Evolutionary conservation across 2,888 invertebrate genomes (phyloP), one percentile per base, ranked within the genome.

Genomic region (Erebia ligea): DNA sequence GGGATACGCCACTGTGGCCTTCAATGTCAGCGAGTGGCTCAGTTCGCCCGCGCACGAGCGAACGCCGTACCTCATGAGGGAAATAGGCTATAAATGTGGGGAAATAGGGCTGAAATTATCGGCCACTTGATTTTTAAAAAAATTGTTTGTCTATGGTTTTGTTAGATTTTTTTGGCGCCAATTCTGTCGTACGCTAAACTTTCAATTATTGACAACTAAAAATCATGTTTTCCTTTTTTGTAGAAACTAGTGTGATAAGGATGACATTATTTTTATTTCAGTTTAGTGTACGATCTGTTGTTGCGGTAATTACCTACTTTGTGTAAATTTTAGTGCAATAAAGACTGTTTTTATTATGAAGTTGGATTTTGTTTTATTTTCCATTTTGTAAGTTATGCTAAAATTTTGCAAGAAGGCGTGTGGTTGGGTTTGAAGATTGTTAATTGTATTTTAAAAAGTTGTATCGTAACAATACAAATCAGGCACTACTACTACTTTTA

Each of bases 61-160:
- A 77, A 94, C 95, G 73, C 95, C 95, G 0, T 96, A 94, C 80
- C 84, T 96, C 50, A 94, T 95, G 92, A 90, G 95, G 57, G 93
- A 94, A 72, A 76, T 92, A 1, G 84, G 81, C 0, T 88, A 90
- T 79, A 89, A 83, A 88, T 96, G 85, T 84, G 93, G 87, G 67
- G 92, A 85, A 87, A 91, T 90, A 75, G 92, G 86, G 74, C 87
- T 87, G 81, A 91, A 87, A 69, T 75, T 91, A 1, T 79, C 84
- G 0, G 85, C 85, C 15, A 83, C 84, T 65, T 90, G 86, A 89
- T 64, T 34, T 3, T 1, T 6, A 34, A 52, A 40, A 17, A 63
- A 72, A 67, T 58, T 73, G 54, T 4, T 57, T 64, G 17, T 58
- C 34, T 34, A 50, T 57, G 45, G 56, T 45, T 25, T 2, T 17